phyloP scores from a whole-genome alignment of 2,113 vertebrate genomes.

The Cichladusa arquata region DNA sequence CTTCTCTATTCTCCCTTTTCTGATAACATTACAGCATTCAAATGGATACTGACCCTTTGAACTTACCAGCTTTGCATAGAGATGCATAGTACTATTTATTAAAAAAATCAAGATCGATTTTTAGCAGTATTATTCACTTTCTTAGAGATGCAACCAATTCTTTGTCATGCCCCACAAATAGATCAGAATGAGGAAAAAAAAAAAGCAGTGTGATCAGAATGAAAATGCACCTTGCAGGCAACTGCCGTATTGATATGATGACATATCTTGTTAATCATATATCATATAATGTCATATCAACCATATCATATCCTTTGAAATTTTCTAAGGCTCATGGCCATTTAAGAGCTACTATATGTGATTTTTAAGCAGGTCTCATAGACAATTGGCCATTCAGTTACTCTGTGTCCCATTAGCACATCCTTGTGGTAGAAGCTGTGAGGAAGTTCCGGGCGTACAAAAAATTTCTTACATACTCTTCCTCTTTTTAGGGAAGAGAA shows the following conservation, averaged over 20 bases:
- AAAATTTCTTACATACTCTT: background rate
- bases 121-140: background rate
- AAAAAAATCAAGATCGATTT: background rate
- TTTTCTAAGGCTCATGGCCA: background rate
- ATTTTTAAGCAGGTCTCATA: background rate
- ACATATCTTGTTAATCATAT: background rate
- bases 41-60: background rate
- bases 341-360: background rate
- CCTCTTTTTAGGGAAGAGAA: background rate
- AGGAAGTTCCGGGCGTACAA: background rate
- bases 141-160: background rate
- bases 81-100: background rate
- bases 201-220: background rate
- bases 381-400: background rate
- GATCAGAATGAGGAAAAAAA: background rate
- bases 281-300: too few species aligned
- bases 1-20: background rate
- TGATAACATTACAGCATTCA: background rate
- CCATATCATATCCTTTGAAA: background rate
- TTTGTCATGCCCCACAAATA: background rate
- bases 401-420: background rate
- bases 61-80: background rate
- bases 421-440: background rate
- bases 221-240: background rate
- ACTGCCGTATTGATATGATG: background rate